phyloP scores from a whole-genome alignment of 2,888 invertebrate genomes.

The Augiades crinisus region DNA sequence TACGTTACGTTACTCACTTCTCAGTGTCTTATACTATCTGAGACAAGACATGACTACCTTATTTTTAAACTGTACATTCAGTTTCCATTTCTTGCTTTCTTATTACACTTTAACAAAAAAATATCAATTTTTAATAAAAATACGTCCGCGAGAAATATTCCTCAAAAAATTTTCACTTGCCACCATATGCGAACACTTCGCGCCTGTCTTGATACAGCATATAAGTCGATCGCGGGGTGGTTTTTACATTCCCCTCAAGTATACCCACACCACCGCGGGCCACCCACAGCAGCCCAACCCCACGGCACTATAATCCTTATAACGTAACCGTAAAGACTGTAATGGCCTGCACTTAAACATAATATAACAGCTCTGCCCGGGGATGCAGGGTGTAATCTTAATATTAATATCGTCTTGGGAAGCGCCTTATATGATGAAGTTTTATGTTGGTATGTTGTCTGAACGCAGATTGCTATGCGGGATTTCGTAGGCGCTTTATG shows the following conservation, averaged over 20 bases:
- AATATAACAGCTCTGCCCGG: constrained; percentile 35
- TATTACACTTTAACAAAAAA: no score
- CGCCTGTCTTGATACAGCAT: constrained; percentile 76
- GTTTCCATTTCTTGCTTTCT: no score
- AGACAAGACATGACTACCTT: no score
- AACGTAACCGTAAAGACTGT: constrained; percentile 14
- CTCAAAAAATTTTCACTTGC: constrained; percentile 5
- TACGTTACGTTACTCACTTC: no score
- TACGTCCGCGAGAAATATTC: constrained; percentile 5
- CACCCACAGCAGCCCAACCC: constrained; percentile 31
- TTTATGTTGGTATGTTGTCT: constrained; percentile 60
- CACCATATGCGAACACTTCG: constrained; percentile 33
- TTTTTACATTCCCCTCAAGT: constrained; percentile 78
- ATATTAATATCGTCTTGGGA: constrained; percentile 76
- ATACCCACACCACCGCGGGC: constrained; percentile 53
- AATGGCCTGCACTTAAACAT: constrained; percentile 33
- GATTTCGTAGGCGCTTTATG: constrained; percentile 50
- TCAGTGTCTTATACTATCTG: no score
- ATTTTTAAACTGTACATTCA: no score
- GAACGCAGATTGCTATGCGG: constrained; percentile 42
- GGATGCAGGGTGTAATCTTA: constrained; percentile 59
- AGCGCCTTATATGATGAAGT: constrained; percentile 67
- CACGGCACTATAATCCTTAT: constrained; percentile 35
- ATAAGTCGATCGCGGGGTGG: constrained; percentile 81
- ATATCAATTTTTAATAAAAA: no score